Conservation (phyloP, 2,797 vertebrate species). For the Myiotriccus ornatus region DNA sequence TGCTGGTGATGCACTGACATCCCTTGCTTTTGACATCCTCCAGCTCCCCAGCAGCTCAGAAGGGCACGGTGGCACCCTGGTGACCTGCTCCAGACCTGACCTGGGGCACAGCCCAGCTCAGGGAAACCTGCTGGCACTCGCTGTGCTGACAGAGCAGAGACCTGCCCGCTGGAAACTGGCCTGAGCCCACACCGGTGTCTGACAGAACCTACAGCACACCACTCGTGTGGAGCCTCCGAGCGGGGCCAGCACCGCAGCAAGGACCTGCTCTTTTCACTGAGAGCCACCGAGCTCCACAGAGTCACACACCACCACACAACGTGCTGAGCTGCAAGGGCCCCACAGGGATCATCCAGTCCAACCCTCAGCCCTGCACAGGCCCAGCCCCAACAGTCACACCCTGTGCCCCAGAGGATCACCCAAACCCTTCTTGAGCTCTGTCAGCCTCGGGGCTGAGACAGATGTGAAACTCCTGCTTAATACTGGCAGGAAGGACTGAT, state of each 20-base stretch:
- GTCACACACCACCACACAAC: neutral
- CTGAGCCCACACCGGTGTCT: neutral
- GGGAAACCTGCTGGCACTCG: neutral
- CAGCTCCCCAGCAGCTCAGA: neutral
- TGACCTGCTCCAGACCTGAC: neutral
- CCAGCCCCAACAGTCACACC: neutral
- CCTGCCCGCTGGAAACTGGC: neutral
- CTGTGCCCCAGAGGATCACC: neutral
- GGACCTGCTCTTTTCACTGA: neutral
- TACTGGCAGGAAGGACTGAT: neutral
- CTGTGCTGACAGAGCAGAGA: neutral
- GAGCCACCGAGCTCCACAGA: neutral
- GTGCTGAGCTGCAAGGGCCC: neutral
- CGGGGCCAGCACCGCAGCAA: neutral
- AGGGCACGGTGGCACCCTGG: accelerated
- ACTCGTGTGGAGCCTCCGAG: neutral
- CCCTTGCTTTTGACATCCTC: neutral
- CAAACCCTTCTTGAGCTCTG: neutral
- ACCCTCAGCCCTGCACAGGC: neutral
- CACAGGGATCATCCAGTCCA: neutral
- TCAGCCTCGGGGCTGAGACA: neutral
- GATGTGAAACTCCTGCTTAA: neutral
- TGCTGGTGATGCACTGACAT: neutral
- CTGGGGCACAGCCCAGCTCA: neutral
- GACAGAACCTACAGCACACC: neutral